phyloP scores from a whole-genome alignment of 2,113 vertebrate species.

The Mystacornis crossleyi region DNA sequence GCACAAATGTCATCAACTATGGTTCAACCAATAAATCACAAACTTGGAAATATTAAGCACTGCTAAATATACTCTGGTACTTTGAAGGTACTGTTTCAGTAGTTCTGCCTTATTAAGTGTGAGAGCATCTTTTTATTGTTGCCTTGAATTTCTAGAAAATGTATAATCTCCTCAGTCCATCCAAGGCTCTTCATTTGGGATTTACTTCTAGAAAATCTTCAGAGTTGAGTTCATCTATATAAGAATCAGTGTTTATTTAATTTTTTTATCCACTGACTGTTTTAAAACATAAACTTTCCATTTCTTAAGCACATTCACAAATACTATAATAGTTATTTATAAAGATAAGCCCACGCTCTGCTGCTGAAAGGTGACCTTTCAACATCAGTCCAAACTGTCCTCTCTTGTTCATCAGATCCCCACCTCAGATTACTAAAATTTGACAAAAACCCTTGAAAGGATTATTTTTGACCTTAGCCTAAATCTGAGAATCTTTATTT shows the following conservation, averaged over 20 bases:
- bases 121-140: not conserved
- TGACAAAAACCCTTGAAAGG: not conserved
- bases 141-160: not conserved
- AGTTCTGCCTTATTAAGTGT: not conserved
- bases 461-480: not conserved
- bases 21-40: not conserved
- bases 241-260: not conserved
- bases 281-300: not conserved
- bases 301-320: not conserved
- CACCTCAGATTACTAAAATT: not conserved
- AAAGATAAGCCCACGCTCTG: not conserved
- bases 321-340: not conserved
- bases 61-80: not conserved
- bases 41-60: conserved; percentile 1
- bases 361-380: not conserved
- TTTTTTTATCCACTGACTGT: not conserved
- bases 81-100: not conserved
- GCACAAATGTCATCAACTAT: not conserved
- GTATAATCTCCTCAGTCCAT: not conserved
- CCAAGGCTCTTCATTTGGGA: not conserved
- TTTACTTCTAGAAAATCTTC: not conserved
- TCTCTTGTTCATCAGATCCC: not conserved
- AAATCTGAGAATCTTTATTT: not conserved
- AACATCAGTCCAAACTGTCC: not conserved
- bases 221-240: not conserved